Evolutionary conservation across 2,113 vertebrate species (phyloP).

Genomic region (Butorides virescens): DNA sequence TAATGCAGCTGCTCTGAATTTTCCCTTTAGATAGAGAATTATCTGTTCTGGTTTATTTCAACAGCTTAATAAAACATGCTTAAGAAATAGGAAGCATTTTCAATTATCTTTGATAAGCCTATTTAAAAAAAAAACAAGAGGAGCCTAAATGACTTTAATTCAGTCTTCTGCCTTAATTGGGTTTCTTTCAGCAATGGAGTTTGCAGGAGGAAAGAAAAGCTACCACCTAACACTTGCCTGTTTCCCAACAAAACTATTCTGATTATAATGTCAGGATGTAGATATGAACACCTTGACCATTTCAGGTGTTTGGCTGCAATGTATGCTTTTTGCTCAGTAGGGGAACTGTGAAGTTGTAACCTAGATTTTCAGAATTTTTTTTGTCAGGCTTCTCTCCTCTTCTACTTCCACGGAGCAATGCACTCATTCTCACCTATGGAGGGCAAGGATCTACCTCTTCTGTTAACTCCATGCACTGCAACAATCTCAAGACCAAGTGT

Average conservation of each 20-base stretch:
- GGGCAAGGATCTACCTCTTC: background rate
- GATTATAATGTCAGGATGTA: background rate
- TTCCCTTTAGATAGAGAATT: background rate
- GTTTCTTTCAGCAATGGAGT: background rate
- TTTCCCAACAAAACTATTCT: background rate
- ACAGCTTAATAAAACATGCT: background rate
- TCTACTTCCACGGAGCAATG: background rate
- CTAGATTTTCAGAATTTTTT: background rate
- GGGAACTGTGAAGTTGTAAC: background rate
- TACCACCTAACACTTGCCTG: background rate
- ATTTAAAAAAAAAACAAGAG: background rate
- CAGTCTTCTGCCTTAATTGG: background rate
- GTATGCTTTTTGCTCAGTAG: background rate
- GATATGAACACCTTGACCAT: background rate
- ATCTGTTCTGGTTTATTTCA: background rate
- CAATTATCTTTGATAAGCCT: background rate
- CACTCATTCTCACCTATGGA: background rate
- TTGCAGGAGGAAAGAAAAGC: background rate
- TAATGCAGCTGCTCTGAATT: background rate
- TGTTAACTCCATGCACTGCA: background rate
- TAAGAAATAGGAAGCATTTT: constrained; percentile 3
- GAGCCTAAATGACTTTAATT: background rate
- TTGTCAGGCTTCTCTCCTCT: background rate
- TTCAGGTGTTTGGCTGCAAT: background rate
- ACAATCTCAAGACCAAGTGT: background rate